Base-by-base conservation (phyloP, 2,797 vertebrate species). In the Thalassophryne amazonica region DNA sequence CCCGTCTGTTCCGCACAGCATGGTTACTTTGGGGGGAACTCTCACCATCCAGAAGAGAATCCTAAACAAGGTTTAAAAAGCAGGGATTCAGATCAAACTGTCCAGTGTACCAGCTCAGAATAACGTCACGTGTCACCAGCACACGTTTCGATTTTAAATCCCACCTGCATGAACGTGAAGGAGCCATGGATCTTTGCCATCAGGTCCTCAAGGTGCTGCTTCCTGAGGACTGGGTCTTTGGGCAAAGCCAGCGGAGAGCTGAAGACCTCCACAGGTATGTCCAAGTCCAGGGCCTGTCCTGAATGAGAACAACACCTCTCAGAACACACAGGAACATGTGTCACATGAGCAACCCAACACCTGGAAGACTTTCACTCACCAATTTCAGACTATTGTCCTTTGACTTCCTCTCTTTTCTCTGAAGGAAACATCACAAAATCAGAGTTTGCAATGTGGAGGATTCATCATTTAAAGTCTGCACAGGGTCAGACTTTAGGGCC, bases 81-180 rank as follows among this genome's bases (percentile, higher is more conserved):
- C n/a, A n/a, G n/a, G n/a, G n/a, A n/a, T n/a, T n/a, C n/a, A n/a
- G n/a, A n/a, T n/a, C n/a, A n/a, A n/a, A n/a, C n/a, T n/a, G n/a
- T n/a, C n/a, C n/a, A n/a, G n/a, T n/a, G n/a, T n/a, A n/a, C n/a
- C n/a, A n/a, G n/a, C n/a, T n/a, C n/a, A n/a, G n/a, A n/a, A n/a
- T n/a, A n/a, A n/a, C n/a, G n/a, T n/a, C n/a, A n/a, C n/a, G n/a
- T n/a, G n/a, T n/a, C n/a, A n/a, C n/a, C n/a, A n/a, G n/a, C n/a
- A n/a, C n/a, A n/a, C n/a, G n/a, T n/a, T n/a, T n/a, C n/a, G n/a
- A n/a, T n/a, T n/a, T n/a, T 5, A 20, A 32, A 53, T 10, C 20
- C 5, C 42, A 95, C 97, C 91, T 99, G 97, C 90, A 99, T 95
- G 83, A 99, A 99, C 69, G 91, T 94, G 81, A 94, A 99, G 48